Conservation (phyloP, 1,140 invertebrate genomes). For the Cyphomyrmex costatus region DNA sequence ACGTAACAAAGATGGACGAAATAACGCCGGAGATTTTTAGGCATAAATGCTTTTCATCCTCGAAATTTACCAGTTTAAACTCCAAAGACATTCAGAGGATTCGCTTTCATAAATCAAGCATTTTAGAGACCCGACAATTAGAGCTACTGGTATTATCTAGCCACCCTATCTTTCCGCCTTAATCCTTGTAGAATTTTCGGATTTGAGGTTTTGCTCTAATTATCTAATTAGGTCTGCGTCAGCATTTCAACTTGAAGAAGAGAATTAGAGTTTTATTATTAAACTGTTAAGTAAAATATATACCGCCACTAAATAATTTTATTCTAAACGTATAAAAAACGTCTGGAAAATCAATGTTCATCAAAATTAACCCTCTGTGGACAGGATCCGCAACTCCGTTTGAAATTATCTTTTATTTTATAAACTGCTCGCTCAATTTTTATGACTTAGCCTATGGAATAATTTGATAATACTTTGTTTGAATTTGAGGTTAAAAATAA, state of each 20-base stretch:
- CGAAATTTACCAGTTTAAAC: slow-evolving; percentile 1
- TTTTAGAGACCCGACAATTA: slow-evolving; percentile 75
- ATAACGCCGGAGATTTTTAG: background rate
- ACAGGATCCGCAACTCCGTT: too few relatives aligned
- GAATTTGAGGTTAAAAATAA: too few relatives aligned
- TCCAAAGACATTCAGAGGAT: slow-evolving; percentile 16
- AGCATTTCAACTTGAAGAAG: background rate
- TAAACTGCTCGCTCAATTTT: too few relatives aligned
- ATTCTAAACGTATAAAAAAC: background rate
- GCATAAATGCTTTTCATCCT: background rate
- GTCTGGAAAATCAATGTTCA: background rate
- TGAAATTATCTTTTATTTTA: too few relatives aligned
- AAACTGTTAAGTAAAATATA: background rate
- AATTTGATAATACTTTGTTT: too few relatives aligned
- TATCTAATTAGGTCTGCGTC: background rate
- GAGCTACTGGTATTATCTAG: slow-evolving; percentile 68
- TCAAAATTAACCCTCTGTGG: too few relatives aligned
- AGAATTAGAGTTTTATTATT: background rate
- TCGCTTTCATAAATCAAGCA: slow-evolving; percentile 75
- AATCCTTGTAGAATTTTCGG: slow-evolving; percentile 16
- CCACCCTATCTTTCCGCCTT: background rate
- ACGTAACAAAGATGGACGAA: slow-evolving; percentile 12
- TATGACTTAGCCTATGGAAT: too few relatives aligned
- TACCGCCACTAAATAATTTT: background rate
- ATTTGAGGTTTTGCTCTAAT: slow-evolving; percentile 15